phyloP scores from a whole-genome alignment of 2,797 vertebrate genomes.

The Myotis findleyi region DNA sequence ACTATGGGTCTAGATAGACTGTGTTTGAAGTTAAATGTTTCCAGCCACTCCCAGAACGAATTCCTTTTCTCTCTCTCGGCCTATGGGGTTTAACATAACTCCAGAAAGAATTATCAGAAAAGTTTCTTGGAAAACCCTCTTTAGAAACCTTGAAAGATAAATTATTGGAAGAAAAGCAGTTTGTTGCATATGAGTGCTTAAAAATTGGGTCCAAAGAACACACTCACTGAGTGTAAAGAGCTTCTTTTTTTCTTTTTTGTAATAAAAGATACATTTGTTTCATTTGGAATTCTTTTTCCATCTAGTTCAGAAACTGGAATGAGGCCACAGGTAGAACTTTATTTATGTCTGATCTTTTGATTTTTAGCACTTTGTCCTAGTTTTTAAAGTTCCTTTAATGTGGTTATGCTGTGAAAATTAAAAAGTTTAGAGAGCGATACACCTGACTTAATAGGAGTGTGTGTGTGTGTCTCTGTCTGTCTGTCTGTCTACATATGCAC shows the following conservation, averaged over 20 bases:
- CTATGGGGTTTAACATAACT: slow-evolving; percentile 29
- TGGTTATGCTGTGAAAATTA: neutral
- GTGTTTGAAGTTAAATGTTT: slow-evolving; percentile 13
- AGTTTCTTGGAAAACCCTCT: neutral
- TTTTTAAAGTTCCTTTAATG: slow-evolving; percentile 3
- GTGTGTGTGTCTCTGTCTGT: neutral
- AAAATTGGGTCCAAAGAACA: neutral
- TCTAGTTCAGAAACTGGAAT: slow-evolving; percentile 24
- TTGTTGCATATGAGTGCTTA: neutral
- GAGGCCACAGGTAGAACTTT: neutral
- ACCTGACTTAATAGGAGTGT: neutral
- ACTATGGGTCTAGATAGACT: neutral
- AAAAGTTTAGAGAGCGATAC: neutral
- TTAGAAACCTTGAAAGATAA: slow-evolving; percentile 21
- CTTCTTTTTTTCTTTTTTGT: neutral
- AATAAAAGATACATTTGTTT: neutral
- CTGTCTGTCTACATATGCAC: too few relatives aligned
- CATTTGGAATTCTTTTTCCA: slow-evolving; percentile 21
- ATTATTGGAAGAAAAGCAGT: neutral
- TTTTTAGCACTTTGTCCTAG: neutral
- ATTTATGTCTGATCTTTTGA: neutral
- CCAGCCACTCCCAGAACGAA: neutral
- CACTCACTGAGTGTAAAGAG: neutral
- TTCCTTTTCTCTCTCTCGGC: neutral
- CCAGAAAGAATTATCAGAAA: slow-evolving; percentile 7